A percentile compares a stretch with the other conserved stretches of the same genome.
Conservation (phyloP, 2,113 vertebrate species). For the Glaucomys volans region DNA sequence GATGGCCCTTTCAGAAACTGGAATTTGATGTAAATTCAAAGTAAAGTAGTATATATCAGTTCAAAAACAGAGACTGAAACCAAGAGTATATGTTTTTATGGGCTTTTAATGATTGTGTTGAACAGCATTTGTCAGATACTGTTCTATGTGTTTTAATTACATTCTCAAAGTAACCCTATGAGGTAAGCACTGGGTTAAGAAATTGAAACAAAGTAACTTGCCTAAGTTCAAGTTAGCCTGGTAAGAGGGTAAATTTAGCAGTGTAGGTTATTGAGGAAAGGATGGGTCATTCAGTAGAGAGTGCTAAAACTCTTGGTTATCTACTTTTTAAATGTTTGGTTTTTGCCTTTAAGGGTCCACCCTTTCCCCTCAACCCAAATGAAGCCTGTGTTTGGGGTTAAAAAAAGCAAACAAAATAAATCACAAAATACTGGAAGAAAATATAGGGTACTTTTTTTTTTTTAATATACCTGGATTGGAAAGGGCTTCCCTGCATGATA, state of each 20-base stretch:
- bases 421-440: not conserved
- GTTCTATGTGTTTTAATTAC: not conserved
- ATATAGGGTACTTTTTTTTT: not conserved
- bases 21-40: not conserved
- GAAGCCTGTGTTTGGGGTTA: not conserved
- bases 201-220: slow-evolving; percentile 1
- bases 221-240: not conserved
- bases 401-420: not conserved
- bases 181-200: not conserved
- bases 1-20: not conserved
- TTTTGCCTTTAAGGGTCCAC: not conserved
- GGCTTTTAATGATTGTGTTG: not conserved
- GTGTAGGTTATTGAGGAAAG: not conserved
- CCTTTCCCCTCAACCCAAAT: not conserved
- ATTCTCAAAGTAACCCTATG: not conserved
- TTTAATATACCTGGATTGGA: not conserved
- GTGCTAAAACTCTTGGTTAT: not conserved
- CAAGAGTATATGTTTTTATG: not conserved
- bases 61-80: not conserved
- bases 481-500: not conserved
- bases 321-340: not conserved
- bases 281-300: not conserved
- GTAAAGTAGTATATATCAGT: not conserved
- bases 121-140: not conserved
- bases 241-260: not conserved